phyloP scores from a whole-genome alignment of 2,888 invertebrate species.

The Ischnus inquisitorius region DNA sequence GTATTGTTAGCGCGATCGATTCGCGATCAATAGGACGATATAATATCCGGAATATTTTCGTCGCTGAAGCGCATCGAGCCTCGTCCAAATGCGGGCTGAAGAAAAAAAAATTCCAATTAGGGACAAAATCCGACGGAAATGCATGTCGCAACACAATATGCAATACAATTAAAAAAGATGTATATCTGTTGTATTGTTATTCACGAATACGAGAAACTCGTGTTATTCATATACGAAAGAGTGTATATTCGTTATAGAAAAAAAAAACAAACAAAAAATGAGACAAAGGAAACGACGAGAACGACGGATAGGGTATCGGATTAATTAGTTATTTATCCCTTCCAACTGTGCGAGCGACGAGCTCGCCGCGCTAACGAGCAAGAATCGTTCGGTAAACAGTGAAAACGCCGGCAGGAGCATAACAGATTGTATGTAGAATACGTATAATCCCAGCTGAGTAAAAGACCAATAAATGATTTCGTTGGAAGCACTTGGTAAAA shows the following conservation, averaged over 20 bases:
- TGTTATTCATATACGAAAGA: no score
- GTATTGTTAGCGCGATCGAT: neutral
- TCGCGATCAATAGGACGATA: no score
- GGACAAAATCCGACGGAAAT: no score
- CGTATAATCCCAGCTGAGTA: neutral
- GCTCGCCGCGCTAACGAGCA: neutral
- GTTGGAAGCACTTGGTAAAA: neutral
- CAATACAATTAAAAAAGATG: no score
- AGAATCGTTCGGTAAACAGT: neutral
- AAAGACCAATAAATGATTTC: neutral
- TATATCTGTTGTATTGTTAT: neutral
- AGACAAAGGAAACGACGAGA: neutral
- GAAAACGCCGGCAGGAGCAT: neutral
- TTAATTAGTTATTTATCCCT: neutral
- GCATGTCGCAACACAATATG: no score
- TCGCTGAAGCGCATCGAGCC: no score
- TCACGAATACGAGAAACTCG: neutral
- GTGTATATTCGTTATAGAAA: neutral
- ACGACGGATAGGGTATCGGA: neutral
- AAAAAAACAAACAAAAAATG: neutral
- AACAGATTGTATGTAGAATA: neutral
- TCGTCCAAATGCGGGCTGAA: no score
- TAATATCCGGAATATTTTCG: no score
- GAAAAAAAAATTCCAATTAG: no score
- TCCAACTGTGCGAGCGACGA: neutral